Conservation (phyloP, 2,797 vertebrate genomes). For the Aselliscus stoliczkanus region DNA sequence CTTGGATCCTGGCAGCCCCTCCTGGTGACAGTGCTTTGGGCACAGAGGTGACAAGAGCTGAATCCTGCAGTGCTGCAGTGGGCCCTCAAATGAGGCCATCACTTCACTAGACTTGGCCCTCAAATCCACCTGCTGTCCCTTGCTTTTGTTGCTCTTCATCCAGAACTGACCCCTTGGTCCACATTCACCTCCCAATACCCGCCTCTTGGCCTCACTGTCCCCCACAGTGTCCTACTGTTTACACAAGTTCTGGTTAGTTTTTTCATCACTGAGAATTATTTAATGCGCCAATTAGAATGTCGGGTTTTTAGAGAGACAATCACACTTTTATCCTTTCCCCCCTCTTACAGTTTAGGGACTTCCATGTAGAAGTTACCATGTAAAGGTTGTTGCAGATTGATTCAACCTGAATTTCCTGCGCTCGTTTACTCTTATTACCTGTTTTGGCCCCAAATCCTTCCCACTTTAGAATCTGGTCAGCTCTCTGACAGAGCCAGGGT, state of each 20-base stretch:
- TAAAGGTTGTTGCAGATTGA: not conserved
- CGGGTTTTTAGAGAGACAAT: not conserved
- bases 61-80: not conserved
- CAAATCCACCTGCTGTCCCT: not conserved
- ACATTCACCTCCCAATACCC: not conserved
- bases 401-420: not conserved
- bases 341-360: not conserved
- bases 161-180: not conserved
- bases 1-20: not conserved
- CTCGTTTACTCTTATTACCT: not conserved
- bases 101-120: not conserved
- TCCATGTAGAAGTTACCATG: not conserved
- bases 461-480: not conserved
- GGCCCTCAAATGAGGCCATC: not conserved
- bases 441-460: not conserved
- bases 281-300: not conserved
- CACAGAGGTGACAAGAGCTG: rapidly evolving
- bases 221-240: not conserved
- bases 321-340: not conserved
- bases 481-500: not conserved
- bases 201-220: not conserved
- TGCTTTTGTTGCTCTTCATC: not conserved
- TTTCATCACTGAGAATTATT: not conserved
- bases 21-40: not conserved
- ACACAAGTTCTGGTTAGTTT: not conserved